Evolutionary conservation across 1,140 invertebrate genomes (phyloP).

Genomic region (Myzus persicae): DNA sequence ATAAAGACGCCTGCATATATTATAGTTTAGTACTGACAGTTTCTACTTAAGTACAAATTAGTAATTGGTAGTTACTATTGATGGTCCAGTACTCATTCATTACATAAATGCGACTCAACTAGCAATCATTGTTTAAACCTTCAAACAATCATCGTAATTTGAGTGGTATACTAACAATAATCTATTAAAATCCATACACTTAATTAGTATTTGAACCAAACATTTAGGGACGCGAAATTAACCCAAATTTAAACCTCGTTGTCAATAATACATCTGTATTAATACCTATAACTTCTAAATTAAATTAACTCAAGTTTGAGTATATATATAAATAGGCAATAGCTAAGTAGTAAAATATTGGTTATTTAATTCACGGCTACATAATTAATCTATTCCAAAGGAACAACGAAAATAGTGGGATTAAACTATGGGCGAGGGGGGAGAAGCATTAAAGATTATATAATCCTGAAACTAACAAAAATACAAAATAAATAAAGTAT

Average conservation of each 20-base stretch:
- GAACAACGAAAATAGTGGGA: not conserved
- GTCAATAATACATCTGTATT: not conserved
- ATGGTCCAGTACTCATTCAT: not conserved
- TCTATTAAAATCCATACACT: not conserved
- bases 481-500: not conserved
- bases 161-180: not conserved
- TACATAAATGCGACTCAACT: not conserved
- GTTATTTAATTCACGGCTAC: not conserved
- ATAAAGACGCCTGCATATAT: not conserved
- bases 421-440: not conserved
- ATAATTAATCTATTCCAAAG: not conserved
- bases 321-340: no score
- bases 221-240: not conserved
- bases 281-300: not conserved
- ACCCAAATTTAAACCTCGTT: not conserved
- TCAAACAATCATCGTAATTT: not conserved
- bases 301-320: not conserved
- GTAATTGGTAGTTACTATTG: not conserved
- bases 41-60: not conserved
- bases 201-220: no score
- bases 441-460: not conserved
- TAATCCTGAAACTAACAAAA: not conserved
- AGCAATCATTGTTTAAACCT: not conserved
- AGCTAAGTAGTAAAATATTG: not conserved
- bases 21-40: no score